Evolutionary conservation across 2,888 invertebrate genomes (phyloP).

Genomic region (Callyntrura guangdongensis): DNA sequence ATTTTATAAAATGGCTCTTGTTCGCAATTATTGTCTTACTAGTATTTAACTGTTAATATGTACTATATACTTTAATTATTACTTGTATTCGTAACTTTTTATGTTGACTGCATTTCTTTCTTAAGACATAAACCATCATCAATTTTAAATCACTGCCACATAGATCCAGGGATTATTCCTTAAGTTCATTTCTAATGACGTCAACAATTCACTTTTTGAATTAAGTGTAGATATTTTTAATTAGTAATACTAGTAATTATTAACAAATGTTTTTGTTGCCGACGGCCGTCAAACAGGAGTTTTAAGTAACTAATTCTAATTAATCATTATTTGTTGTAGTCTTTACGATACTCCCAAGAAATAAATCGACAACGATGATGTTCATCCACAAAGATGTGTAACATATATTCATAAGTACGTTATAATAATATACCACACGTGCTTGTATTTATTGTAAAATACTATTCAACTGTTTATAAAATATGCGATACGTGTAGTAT

Average conservation of each 20-base stretch:
- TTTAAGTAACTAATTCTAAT: neutral
- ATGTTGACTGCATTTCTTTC: slow-evolving; percentile 32
- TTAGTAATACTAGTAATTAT: neutral
- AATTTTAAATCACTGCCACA: slow-evolving; percentile 76
- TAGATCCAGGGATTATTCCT: slow-evolving; percentile 73
- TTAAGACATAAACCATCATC: slow-evolving; percentile 51
- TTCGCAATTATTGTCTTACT: neutral
- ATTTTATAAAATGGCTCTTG: neutral
- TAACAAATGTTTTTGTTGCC: neutral
- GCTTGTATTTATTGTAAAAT: neutral
- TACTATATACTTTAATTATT: slow-evolving; percentile 8
- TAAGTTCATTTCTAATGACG: slow-evolving; percentile 30
- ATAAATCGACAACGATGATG: no score
- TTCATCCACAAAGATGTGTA: no score
- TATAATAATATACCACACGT: neutral
- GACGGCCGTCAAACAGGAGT: neutral
- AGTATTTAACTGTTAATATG: neutral
- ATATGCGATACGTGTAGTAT: neutral
- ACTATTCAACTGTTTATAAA: neutral
- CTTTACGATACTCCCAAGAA: no score
- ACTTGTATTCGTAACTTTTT: neutral
- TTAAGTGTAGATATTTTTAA: neutral
- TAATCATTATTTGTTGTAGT: slow-evolving; percentile 1
- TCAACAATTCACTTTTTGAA: neutral
- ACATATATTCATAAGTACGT: neutral